Percentiles rank a stretch among this genome's conserved stretches.
These are phyloP conservation scores for Austrolebias charrua DNA, from an alignment of 2,797 vertebrate species.

Conservation along the genomic window DNA sequence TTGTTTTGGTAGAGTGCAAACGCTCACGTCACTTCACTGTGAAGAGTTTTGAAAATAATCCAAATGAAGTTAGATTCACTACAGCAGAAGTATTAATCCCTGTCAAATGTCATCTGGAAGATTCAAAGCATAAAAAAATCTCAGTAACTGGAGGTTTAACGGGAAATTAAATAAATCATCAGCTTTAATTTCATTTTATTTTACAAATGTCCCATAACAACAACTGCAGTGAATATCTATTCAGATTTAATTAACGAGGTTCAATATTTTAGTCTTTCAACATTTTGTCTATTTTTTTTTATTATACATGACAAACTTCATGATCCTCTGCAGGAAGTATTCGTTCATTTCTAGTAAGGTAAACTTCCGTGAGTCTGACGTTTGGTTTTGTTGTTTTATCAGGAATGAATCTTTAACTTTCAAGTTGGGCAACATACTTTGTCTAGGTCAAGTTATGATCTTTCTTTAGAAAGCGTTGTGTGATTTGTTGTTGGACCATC, in stretches of 20 bases:
- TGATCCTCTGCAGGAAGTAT: neutral
- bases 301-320: neutral
- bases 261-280: neutral
- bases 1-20: neutral
- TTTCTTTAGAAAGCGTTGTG: no score
- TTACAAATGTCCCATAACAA: neutral
- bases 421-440: no score
- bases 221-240: neutral
- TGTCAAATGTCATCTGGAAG: neutral
- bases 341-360: neutral
- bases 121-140: neutral
- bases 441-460: no score
- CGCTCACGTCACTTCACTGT: neutral
- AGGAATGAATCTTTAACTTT: no score
- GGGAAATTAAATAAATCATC: neutral
- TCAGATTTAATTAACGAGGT: neutral
- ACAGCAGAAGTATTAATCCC: neutral
- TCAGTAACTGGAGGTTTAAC: no score
- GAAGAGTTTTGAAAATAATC: neutral
- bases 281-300: neutral
- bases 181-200: neutral
- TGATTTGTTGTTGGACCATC: no score
- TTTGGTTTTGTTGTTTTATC: no score
- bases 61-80: neutral
- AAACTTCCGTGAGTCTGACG: neutral